Evolutionary conservation across 2,888 invertebrate species (phyloP), one percentile per base, ranked within the genome.

Genomic region (Agrotis puta): DNA sequence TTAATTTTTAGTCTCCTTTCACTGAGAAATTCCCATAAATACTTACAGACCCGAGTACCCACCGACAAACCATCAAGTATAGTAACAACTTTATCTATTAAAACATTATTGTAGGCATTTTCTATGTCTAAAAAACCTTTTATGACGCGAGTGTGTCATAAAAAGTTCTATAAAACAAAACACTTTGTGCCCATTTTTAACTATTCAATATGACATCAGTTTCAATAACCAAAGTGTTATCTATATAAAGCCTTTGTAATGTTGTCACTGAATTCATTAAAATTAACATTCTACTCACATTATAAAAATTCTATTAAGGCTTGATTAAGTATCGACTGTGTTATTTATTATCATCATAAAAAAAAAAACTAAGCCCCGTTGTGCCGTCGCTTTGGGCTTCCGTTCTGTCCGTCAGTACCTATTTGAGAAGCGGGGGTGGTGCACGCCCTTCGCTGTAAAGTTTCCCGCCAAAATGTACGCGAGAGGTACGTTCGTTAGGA

Each of bases 391-490:
- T 63, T 64, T 53, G 39, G 14, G 22, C 27, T 53, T 72, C 62
- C 65, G 79, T 61, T 71, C 62, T 64, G 79, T 61, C 50, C 68
- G 69, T 86, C 91, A 94, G 94, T 94, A 84, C 80, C 82, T 68
- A 81, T 77, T 82, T 50, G 84, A 79, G 50, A 77, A 83, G 82
- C 89, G 83, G 82, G 91, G 90, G 87, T 77, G 88, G 84, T 79
- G 92, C 87, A 90, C 95, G 95, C 85, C 83, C 70, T 74, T 82
- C 77, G 84, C 74, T 61, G 58, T 48, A 68, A 87, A 90, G 88
- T 91, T 94, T 94, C 88, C 90, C 93, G 91, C 89, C 88, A 89
- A 90, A 85, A 95, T 94, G 94, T 85, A 83, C 92, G 92, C 92
- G 92, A 92, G 88, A 94, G 95, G 94, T 94, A 90, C 76, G 81